These are phyloP conservation scores for Penaeus chinensis DNA, from an alignment of 1,140 invertebrate species.

Conservation along the genomic window DNA sequence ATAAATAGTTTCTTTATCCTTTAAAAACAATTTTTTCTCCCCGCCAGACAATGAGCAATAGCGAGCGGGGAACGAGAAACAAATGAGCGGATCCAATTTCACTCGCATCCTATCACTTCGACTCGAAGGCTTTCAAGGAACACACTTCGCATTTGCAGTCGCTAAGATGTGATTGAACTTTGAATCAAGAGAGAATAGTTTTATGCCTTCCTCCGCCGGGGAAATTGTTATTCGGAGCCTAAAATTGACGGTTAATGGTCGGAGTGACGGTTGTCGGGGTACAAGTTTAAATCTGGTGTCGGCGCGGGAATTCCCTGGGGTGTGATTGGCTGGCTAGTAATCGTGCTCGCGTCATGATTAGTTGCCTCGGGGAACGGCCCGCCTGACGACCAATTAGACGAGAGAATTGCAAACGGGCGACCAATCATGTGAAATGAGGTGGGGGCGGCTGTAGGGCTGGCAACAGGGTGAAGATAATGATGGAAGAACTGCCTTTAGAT, in stretches of 20 bases:
- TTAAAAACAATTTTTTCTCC: no score
- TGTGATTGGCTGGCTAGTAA: slow-evolving; percentile 52
- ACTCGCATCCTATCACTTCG: background rate
- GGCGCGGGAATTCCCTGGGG: slow-evolving; percentile 36
- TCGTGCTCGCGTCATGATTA: slow-evolving; percentile 57
- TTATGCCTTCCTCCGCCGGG: slow-evolving; percentile 26
- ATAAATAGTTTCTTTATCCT: no score
- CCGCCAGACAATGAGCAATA: no score
- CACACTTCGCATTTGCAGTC: background rate
- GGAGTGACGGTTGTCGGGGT: slow-evolving; percentile 33
- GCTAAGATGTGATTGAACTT: slow-evolving; percentile 45
- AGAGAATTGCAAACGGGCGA: slow-evolving; percentile 55
- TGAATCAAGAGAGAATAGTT: slow-evolving; percentile 40
- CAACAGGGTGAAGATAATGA: slow-evolving; percentile 36
- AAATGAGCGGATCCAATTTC: background rate
- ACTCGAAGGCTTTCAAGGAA: background rate
- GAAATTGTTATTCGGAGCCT: slow-evolving; percentile 48
- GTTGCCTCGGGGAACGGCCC: slow-evolving; percentile 53
- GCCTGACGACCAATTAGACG: slow-evolving; percentile 54
- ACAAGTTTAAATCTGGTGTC: slow-evolving; percentile 27
- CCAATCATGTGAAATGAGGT: slow-evolving; percentile 55
- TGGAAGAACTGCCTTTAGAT: slow-evolving; percentile 48
- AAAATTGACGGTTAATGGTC: slow-evolving; percentile 58
- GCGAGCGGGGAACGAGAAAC: no score
- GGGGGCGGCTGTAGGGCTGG: background rate